Conservation (phyloP, 2,888 invertebrate species). For the Sericinus montela region DNA sequence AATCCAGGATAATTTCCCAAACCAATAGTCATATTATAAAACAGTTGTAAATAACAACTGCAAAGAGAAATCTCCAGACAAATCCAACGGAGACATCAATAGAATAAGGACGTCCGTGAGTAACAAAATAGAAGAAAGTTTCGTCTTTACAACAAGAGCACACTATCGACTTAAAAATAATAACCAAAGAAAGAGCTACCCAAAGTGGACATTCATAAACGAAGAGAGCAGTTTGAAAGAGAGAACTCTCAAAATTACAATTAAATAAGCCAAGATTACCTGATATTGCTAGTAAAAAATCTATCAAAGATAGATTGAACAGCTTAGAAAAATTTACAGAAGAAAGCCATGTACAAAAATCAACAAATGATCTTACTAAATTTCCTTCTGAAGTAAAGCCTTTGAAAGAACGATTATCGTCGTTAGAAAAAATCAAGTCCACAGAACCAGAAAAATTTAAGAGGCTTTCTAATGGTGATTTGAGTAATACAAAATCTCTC, state of each 20-base stretch:
- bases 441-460: slow-evolving; percentile 68
- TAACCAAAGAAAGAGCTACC: slow-evolving; percentile 80
- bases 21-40: slow-evolving; percentile 71
- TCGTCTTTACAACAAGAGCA: slow-evolving; percentile 79
- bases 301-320: slow-evolving; percentile 85
- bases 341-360: slow-evolving; percentile 68
- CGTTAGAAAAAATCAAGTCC: slow-evolving; percentile 78
- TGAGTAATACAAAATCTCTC: slow-evolving; percentile 60
- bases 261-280: slow-evolving; percentile 76
- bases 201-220: slow-evolving; percentile 90
- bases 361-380: slow-evolving; percentile 66
- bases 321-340: slow-evolving; percentile 83
- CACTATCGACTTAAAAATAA: slow-evolving; percentile 65
- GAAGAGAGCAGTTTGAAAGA: slow-evolving; percentile 90
- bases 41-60: slow-evolving; percentile 63
- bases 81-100: slow-evolving; percentile 60
- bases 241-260: slow-evolving; percentile 76
- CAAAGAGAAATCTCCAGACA: slow-evolving; percentile 70
- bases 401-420: slow-evolving; percentile 81
- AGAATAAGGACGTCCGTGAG: slow-evolving; percentile 70
- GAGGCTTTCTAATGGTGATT: slow-evolving; percentile 66
- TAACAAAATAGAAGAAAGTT: slow-evolving; percentile 82
- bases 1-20: slow-evolving; percentile 85
- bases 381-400: slow-evolving; percentile 81
- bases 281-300: slow-evolving; percentile 82